A percentile compares a stretch with the other conserved stretches of the same genome.
phyloP scores from a whole-genome alignment of 2,888 invertebrate species.

The Esperia sulphurella region DNA sequence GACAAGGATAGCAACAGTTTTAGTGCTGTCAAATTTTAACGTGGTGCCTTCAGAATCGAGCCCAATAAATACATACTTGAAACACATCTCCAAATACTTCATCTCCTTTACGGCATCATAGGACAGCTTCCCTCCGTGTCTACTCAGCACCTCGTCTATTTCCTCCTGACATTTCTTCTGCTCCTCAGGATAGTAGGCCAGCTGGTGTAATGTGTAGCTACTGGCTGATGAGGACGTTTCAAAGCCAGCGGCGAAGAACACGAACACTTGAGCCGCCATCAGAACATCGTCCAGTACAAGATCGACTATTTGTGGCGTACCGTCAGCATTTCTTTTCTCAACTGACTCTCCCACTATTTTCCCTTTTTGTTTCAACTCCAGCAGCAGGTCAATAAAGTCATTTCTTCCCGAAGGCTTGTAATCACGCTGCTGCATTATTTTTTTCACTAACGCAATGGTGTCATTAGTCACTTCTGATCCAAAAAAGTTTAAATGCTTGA shows the following conservation, averaged over 20 bases:
- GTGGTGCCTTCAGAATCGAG: too few species aligned
- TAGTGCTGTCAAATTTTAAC: too few species aligned
- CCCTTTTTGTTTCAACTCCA: slow-evolving; percentile 30
- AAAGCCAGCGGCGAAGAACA: slow-evolving; percentile 28
- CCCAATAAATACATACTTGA: slow-evolving; percentile 23
- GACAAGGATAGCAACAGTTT: too few species aligned
- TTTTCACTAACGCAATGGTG: slow-evolving; percentile 17
- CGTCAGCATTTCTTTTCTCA: slow-evolving; percentile 25
- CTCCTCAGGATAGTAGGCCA: slow-evolving; percentile 42
- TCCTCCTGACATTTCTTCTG: slow-evolving; percentile 41
- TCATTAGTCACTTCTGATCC: slow-evolving; percentile 20
- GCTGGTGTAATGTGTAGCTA: slow-evolving; percentile 38
- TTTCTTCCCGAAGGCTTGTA: slow-evolving; percentile 27
- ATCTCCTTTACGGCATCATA: slow-evolving; percentile 38
- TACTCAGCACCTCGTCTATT: slow-evolving; percentile 31
- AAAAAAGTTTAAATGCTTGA: slow-evolving; percentile 20
- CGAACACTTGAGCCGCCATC: slow-evolving; percentile 12
- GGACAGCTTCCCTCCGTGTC: slow-evolving; percentile 25
- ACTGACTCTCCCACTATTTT: slow-evolving; percentile 30
- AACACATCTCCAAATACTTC: slow-evolving; percentile 33
- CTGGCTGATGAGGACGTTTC: slow-evolving; percentile 42
- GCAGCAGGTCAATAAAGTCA: slow-evolving; percentile 34
- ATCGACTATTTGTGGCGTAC: slow-evolving; percentile 21
- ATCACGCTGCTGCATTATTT: slow-evolving; percentile 25
- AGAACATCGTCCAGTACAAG: slow-evolving; percentile 25